A percentile compares a stretch with the other conserved stretches of the same genome.
Conservation (phyloP, 2,888 invertebrate genomes). For the Lysandra bellargus region DNA sequence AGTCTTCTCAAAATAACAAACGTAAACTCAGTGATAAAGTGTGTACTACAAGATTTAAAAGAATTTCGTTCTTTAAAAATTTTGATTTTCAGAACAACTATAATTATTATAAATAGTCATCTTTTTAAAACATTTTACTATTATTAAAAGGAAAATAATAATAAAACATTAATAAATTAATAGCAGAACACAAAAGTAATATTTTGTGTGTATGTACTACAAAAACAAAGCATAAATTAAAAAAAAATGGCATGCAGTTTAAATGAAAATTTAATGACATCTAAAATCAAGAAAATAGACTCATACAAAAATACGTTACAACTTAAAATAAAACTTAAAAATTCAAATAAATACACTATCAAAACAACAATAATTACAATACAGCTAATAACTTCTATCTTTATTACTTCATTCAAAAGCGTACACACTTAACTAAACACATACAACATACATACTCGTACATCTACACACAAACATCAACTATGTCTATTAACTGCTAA, state of each 20-base stretch:
- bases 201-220: constrained; percentile 35
- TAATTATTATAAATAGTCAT: not conserved
- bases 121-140: constrained; percentile 23
- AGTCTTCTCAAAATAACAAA: too few species aligned
- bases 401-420: constrained; percentile 11
- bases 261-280: constrained; percentile 11
- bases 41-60: not conserved
- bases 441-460: not conserved
- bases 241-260: constrained; percentile 6
- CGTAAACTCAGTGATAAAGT: too few species aligned
- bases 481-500: not conserved
- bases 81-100: not conserved
- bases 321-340: not conserved
- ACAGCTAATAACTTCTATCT: constrained; percentile 15
- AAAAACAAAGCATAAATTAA: not conserved
- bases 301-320: constrained; percentile 1
- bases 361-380: not conserved
- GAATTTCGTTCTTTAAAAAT: not conserved
- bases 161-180: not conserved
- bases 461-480: constrained; percentile 6
- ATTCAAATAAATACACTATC: not conserved
- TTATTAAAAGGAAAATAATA: constrained; percentile 7
- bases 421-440: not conserved
- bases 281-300: not conserved
- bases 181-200: constrained; percentile 32